These are phyloP conservation scores for Aplidium turbinatum DNA, from an alignment of 23 tunicate genomes.

Conservation along the genomic window DNA sequence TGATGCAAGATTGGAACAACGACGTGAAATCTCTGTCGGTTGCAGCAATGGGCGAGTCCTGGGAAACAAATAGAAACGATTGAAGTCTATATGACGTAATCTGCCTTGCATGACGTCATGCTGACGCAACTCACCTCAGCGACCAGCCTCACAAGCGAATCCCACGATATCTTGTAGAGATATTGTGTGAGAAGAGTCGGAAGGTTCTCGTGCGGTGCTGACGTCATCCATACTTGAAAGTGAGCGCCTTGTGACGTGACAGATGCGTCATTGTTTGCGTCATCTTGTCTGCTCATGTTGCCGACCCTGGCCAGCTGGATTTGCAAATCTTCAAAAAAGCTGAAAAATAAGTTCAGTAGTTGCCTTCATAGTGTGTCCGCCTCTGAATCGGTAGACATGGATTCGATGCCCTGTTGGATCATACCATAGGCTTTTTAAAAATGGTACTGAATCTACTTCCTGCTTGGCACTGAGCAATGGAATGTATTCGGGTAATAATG, in stretches of 20 bases:
- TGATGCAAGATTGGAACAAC: constrained; percentile 37
- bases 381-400: too few relatives aligned
- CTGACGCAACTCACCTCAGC: constrained; percentile 27
- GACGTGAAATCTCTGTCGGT: too few relatives aligned
- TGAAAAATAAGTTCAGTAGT: constrained; percentile 5
- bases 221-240: constrained; percentile 83
- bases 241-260: constrained; percentile 45
- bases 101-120: too few relatives aligned
- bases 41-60: not conserved
- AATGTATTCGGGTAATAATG: too few relatives aligned
- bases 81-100: too few relatives aligned
- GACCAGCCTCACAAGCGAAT: constrained; percentile 54
- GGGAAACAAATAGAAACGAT: too few relatives aligned
- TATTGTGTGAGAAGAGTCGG: constrained; percentile 78
- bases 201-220: constrained; percentile 33
- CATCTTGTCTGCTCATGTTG: constrained; percentile 64
- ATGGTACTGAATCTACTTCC: too few relatives aligned
- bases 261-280: not conserved
- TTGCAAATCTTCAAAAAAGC: constrained; percentile 81
- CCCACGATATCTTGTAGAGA: constrained; percentile 86
- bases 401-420: too few relatives aligned
- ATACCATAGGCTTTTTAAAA: too few relatives aligned
- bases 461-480: too few relatives aligned
- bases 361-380: not conserved
- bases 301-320: constrained; percentile 77